These are phyloP conservation scores for Oryzias celebensis DNA, from an alignment of 2,113 vertebrate genomes.

Conservation along the genomic window DNA sequence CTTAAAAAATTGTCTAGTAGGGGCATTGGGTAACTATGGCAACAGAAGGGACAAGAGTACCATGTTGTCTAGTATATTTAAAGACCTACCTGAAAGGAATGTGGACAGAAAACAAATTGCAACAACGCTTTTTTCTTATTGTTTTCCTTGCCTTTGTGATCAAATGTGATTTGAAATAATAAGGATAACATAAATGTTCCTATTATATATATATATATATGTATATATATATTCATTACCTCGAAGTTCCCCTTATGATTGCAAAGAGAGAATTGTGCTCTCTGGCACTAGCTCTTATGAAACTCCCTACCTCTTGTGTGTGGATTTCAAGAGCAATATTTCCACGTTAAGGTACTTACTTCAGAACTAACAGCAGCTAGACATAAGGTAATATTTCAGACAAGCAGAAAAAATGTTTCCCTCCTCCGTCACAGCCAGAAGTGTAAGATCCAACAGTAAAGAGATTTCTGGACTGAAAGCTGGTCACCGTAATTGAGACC, in stretches of 20 bases:
- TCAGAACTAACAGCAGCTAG: too few relatives aligned
- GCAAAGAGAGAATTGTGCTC: neutral
- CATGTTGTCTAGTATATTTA: slow-evolving; percentile 14
- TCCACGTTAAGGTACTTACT: too few relatives aligned
- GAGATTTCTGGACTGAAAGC: slow-evolving; percentile 44
- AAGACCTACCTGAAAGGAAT: slow-evolving; percentile 18
- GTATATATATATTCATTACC: neutral
- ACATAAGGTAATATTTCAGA: slow-evolving; percentile 9
- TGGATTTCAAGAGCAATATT: too few relatives aligned
- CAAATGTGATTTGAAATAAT: neutral
- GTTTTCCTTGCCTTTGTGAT: slow-evolving; percentile 1
- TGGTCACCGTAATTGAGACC: slow-evolving; percentile 55
- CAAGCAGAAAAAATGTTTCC: slow-evolving; percentile 28
- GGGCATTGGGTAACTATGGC: slow-evolving; percentile 56
- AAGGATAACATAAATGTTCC: slow-evolving; percentile 1
- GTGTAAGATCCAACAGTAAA: slow-evolving; percentile 34
- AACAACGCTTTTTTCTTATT: neutral
- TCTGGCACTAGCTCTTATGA: slow-evolving; percentile 15
- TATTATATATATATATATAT: neutral
- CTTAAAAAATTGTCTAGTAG: slow-evolving; percentile 21
- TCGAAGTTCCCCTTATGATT: too few relatives aligned
- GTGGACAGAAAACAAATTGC: too few relatives aligned
- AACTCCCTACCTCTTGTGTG: too few relatives aligned
- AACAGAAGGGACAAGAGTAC: slow-evolving; percentile 42
- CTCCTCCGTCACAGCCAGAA: neutral